Conservation (phyloP, 2,888 invertebrate species). For the Coenonympha arcania region DNA sequence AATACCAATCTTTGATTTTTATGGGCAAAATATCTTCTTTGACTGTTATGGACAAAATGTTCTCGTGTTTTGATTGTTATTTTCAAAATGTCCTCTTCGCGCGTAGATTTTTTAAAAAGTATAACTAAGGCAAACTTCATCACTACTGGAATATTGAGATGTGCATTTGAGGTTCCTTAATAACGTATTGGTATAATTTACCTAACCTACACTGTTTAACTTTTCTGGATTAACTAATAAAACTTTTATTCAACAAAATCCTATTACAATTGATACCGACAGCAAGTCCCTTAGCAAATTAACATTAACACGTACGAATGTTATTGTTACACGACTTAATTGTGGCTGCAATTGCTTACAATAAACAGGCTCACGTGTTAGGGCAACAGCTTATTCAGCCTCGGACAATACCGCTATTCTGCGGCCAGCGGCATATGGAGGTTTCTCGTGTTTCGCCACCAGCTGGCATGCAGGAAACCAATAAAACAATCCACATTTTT, state of each 20-base stretch:
- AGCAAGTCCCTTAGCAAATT: conserved; percentile 13
- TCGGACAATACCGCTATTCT: conserved; percentile 38
- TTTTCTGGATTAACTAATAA: no score
- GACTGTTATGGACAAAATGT: no score
- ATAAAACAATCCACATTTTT: conserved; percentile 32
- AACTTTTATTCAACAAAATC: no score
- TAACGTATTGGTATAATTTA: neutral
- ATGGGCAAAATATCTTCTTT: no score
- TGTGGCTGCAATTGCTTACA: conserved; percentile 27
- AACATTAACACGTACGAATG: conserved; percentile 12
- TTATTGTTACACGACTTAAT: conserved; percentile 27
- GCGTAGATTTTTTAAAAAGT: no score
- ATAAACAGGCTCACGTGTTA: conserved; percentile 26
- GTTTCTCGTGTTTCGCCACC: conserved; percentile 36
- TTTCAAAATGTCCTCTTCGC: no score
- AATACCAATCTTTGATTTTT: no score
- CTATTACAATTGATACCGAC: no score
- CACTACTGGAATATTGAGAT: no score
- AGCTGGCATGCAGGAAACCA: conserved; percentile 33
- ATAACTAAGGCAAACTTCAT: no score
- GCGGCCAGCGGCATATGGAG: conserved; percentile 34
- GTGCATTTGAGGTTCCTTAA: no score
- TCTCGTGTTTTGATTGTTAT: no score
- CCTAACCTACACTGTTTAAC: neutral
- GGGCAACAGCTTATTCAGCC: conserved; percentile 32